Base-by-base conservation (phyloP, 2,113 vertebrate species). In the Microcebus murinus region DNA sequence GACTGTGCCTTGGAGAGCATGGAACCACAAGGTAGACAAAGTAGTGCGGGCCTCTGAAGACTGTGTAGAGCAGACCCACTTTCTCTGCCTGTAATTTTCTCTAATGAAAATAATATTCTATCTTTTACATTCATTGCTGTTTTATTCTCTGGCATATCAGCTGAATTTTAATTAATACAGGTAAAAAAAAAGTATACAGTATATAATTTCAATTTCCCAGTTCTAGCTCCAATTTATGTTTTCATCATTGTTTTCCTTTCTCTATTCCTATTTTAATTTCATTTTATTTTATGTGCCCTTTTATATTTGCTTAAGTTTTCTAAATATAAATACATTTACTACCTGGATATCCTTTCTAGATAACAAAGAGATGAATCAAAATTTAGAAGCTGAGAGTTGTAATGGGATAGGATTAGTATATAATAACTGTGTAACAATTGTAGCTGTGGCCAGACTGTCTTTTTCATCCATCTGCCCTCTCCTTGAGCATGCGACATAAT, bases 241-340 rank as follows among this genome's bases (percentile, higher is more conserved):
- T 92, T 85, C 6, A 77, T 87, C 3, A 65, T 80, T 70, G 1
- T 39, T 95, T 89, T 84, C 67, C 52, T 73, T 83, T 63, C 27
- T 71, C 12, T 73, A 55, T 65, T 71, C 1, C 36, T 92, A 11
- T 76, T 89, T 92, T 85, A 84, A 68, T 88, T 95, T 87, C 50
- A 63, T 70, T 18, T 76, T 95, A 65, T 71, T 90, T 93, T 70
- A 39, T 61, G 23, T 88, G 34, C 10, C 13, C 4, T 71, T 52
- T 8, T 31, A 36, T 45, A 45, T 45, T 8, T 94, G 29, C 29
- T 91, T 80, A 95, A 95, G 59, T 95, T 61, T 93, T 83, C 55
- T 67, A 87, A 83, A 70, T 86, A 70, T 85, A 45, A 61, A 55
- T 11, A 57, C 31, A 39, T 65, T 57, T 2, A 70, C 50, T 4